These are phyloP conservation scores for Dasyurus viverrinus DNA, from an alignment of 2,113 vertebrate species.

Conservation along the genomic window DNA sequence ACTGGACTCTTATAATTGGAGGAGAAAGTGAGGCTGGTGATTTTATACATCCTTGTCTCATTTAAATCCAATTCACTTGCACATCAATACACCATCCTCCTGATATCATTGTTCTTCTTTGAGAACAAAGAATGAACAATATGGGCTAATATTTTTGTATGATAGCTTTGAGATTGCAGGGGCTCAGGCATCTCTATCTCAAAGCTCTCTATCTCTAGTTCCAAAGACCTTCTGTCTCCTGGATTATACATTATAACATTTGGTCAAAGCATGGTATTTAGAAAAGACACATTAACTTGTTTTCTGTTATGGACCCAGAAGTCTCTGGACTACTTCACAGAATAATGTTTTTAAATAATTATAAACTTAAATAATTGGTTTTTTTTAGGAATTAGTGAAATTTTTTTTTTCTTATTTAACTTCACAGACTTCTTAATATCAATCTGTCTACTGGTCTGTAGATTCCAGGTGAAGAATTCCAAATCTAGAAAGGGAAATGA, in stretches of 20 bases:
- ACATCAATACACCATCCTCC: too few species aligned
- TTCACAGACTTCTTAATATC: neutral
- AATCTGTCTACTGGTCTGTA: neutral
- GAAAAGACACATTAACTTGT: neutral
- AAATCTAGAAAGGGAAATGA: neutral
- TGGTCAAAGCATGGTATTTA: neutral
- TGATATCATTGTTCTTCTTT: too few species aligned
- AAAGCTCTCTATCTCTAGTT: accelerated
- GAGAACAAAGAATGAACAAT: too few species aligned
- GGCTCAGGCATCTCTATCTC: neutral
- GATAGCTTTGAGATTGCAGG: neutral
- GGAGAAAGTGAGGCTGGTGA: too few species aligned
- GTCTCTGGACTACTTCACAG: neutral
- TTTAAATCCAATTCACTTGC: too few species aligned
- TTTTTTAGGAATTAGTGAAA: neutral
- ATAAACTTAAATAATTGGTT: neutral
- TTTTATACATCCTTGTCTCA: too few species aligned
- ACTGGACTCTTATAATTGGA: too few species aligned
- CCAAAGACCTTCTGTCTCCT: neutral
- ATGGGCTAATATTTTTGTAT: neutral
- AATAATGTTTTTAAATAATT: neutral
- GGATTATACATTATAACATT: constrained; percentile 6
- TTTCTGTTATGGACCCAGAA: neutral
- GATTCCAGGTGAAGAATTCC: neutral
- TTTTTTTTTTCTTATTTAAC: neutral